Base-by-base conservation (phyloP, 2,113 vertebrate species). In the Hydrochoerus hydrochaeris region DNA sequence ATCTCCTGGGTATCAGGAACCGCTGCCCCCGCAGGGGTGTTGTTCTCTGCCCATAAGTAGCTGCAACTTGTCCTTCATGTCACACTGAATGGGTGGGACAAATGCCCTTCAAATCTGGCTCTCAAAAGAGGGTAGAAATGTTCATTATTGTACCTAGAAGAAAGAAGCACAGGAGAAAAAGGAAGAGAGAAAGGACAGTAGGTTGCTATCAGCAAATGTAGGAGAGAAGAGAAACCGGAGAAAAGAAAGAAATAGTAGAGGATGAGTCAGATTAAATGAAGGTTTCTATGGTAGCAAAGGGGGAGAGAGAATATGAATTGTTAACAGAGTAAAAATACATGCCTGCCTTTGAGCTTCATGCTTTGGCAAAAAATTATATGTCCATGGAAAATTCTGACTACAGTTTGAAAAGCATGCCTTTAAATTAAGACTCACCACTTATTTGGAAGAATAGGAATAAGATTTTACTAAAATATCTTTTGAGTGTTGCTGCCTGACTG, bases 401-500 rank as follows among this genome's bases (percentile, higher is more conserved):
- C 24, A 49, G 38, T 87, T 94, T 80, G 77, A 78, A 96, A 93
- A 95, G 62, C 38, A 57, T 11, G 81, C 65, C 62, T 92, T 90
- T 90, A 63, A 81, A 77, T 44, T 54, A 62, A 88, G 88, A 94
- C 57, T 8, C 62, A 90, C 41, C 54, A 35, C n/a, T 84, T 83
- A 90, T 83, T 95, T 87, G 67, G 41, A 90, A 65, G 60, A 81
- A 38, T 52, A 86, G 38, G 38, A 83, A 87, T 84, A 78, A 92
- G 67, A 83, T 80, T 90, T 87, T 92, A 62, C 73, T 84, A 84
- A 94, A 94, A 87, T 92, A 10, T 92, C 65, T 92, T 86, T 78
- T 52, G 44, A 84, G 19, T 73, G 49, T 92, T 92, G 85, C 54
- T 96, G 81, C 81, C 83, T 90, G 89, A 86, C 81, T 94, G 35